Base-by-base conservation (phyloP, 2,888 invertebrate species). In the Habroteleia sp. region DNA sequence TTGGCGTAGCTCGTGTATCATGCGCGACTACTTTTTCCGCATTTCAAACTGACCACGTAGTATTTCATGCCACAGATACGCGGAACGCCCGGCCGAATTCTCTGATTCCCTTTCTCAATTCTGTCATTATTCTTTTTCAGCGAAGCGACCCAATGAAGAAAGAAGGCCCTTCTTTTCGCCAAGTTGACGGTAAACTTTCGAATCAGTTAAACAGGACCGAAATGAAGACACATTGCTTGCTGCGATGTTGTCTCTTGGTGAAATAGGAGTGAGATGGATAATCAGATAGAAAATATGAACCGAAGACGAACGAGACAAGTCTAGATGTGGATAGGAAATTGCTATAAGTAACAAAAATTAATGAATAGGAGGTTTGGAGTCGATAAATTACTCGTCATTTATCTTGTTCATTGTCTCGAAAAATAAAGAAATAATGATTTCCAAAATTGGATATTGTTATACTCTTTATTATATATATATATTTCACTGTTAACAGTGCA, bases 131-230 rank as follows among this genome's bases (percentile, higher is more conserved):
- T 72, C 50, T 63, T 72, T 63, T 29, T 50, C 27, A 35, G 13
- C 27, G 35, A 7, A 17, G 46, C 31, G 31, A 42, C 37, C 46
- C 48, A 54, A 48, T 52, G 73, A 66, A 58, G 54, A 76, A 76
- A 71, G 74, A 66, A 76, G 78, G 77, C 66, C 73, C 56, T 46
- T 82, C 75, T 82, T 83, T 82, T 83, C 81, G 82, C 77, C 76
- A 78, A 84, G 81, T 84, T 81, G 84, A 85, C 81, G 82, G 84
- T 84, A 85, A 86, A 85, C 82, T 86, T 87, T 85, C 80, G 81
- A 83, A 83, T 82, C 84, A 86, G 84, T 86, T 86, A 85, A 86
- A 85, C 82, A 84, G 80, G 78, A 79, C 77, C 79, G 74, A 79
- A 85, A 85, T 83, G 82, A 85, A 85, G 82, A 82, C 79, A 76